Base-by-base conservation (phyloP, 1,140 invertebrate genomes). In the Platyscapa corneri region DNA sequence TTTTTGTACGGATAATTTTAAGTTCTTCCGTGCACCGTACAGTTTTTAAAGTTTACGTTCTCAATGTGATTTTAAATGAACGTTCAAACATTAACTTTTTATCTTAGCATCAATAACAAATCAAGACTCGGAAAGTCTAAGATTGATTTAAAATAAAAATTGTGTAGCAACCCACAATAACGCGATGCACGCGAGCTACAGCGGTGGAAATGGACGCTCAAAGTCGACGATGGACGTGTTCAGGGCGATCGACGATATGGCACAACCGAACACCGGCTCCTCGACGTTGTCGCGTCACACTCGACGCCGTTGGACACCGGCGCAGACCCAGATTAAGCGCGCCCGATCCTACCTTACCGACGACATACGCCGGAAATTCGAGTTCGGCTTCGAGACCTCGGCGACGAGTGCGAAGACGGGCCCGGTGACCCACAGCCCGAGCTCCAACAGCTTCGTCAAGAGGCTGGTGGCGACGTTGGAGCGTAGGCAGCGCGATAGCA, bases 381-480 rank as follows among this genome's bases (percentile, higher is more conserved):
- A 60, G 30, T 42, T 70, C 37, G 79, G 65, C 8, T 65, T 6
- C 34, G 78, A 80, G 37, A 74, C 0, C 16, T 74, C 70, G 27
- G 37, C 70, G 37, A 60, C 56, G 56, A 60, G 23, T 14, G 3
- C 23, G 5, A 60, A 27, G 65, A 7, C 37, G 12, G 14, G 34
- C 16, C 34, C 79, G 27, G 18, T 23, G n/a, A 8, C 42, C 18
- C 3, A 32, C 20, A 87, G 76, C 3, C 82, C 70, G 12, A 85
- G 74, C 20, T 88, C 88, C 0, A 81, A 70, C 18, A 89, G 79
- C 64, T 85, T 89, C 18, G 85, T 89, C 1, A 86, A 64, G 27
- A 86, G 70, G 76, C 67, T 88, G n/a, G 85, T 89, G 0, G 86
- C 86, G 0, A 85, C 83, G 5, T 64, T 89, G 18, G 89, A 89